Percentiles rank a stretch among this genome's conserved stretches.
These are phyloP conservation scores for Morinoia aosen DNA, from an alignment of 2,888 invertebrate species.

Conservation along the genomic window DNA sequence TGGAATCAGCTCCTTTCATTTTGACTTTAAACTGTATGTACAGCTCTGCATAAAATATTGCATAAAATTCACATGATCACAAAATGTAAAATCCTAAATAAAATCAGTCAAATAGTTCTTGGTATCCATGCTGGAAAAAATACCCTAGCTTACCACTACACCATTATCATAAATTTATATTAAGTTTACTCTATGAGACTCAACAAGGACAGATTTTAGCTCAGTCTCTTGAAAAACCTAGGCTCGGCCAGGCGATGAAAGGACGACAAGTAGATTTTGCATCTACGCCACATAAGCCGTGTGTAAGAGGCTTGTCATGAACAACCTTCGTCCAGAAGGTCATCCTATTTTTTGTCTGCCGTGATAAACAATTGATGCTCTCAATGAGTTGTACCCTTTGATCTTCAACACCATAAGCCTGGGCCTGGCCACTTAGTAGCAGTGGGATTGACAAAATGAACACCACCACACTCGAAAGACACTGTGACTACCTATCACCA, in stretches of 20 bases:
- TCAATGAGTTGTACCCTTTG: background rate
- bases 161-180: too few species aligned
- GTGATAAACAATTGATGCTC: slow-evolving; percentile 16
- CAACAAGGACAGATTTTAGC: background rate
- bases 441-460: background rate
- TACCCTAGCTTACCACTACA: too few species aligned
- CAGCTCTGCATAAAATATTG: too few species aligned
- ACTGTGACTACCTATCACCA: too few species aligned
- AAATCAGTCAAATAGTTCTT: too few species aligned
- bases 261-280: background rate
- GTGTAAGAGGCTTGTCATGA: background rate
- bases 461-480: background rate
- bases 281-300: background rate
- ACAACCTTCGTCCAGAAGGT: slow-evolving; percentile 5
- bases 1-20: too few species aligned
- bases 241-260: too few species aligned
- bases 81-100: too few species aligned
- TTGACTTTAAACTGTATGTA: too few species aligned
- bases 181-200: background rate
- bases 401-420: background rate
- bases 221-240: background rate
- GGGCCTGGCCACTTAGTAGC: background rate
- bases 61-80: too few species aligned
- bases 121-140: too few species aligned
- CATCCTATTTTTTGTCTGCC: background rate